A percentile compares a stretch with the other conserved stretches of the same genome.
These are phyloP conservation scores for Plebejus argus DNA, from an alignment of 2,888 invertebrate species.

Conservation along the genomic window DNA sequence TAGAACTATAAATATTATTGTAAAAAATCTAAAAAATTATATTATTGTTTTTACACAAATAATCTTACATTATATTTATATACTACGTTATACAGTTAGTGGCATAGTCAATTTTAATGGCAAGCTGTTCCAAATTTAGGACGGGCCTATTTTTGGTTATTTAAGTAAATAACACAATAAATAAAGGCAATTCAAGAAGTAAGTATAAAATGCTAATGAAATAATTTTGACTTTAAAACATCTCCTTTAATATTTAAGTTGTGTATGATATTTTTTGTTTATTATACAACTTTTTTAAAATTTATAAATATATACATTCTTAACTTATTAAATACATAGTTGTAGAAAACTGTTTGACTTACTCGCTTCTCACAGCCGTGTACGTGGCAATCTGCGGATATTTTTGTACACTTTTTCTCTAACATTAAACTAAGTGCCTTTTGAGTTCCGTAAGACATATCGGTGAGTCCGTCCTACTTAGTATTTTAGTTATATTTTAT, in stretches of 20 bases:
- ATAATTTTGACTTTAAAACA: neutral
- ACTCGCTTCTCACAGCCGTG: neutral
- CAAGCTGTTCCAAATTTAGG: neutral
- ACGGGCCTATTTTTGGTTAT: neutral
- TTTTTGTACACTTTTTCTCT: constrained; percentile 36
- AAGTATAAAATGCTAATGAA: neutral
- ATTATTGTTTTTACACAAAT: neutral
- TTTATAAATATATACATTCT: no score
- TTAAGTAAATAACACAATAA: neutral
- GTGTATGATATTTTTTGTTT: no score
- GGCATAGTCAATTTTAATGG: neutral
- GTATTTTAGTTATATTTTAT: constrained; percentile 20
- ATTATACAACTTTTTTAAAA: no score
- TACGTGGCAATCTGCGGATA: constrained; percentile 37
- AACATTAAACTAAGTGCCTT: constrained; percentile 39
- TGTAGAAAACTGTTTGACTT: neutral
- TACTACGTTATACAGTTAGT: neutral
- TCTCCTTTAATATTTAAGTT: no score
- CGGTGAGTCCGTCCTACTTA: constrained; percentile 39
- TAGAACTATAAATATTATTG: neutral
- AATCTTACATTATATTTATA: neutral
- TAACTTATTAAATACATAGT: no score
- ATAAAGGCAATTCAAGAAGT: no score
- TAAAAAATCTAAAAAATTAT: neutral
- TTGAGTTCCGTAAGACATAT: constrained; percentile 42